Evolutionary conservation across 2,888 invertebrate genomes (phyloP), one percentile per base, ranked within the genome.

Genomic region (Ectropis crepuscularia): DNA sequence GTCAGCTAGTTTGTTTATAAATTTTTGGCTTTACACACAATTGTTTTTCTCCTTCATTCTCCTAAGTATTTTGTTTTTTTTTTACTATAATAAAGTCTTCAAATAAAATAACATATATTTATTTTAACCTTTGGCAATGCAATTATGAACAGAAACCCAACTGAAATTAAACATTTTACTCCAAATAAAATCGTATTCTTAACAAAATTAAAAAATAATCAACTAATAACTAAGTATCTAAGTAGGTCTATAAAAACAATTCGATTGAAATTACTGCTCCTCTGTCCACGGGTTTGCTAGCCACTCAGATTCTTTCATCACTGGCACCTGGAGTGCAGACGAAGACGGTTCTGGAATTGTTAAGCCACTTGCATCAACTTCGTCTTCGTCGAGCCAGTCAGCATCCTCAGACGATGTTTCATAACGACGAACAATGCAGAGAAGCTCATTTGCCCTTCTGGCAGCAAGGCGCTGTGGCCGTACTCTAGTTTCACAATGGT

Each of bases 391-490:
- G 16, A 28, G 16, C 16, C 16, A 28, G 16, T 28, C 16, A 4
- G 16, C 16, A 28, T 28, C 16, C 16, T 28, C 16, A 28, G 16
- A 28, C 16, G 16, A 28, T 28, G 16, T 28, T 28, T 28, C 16
- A 28, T 28, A 28, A 28, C 16, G 16, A 61, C 66, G 66, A 64
- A 62, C 64, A 67, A 67, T 69, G 65, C 67, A 70, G 67, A 71
- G 69, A 65, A 71, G 67, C 68, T 73, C 65, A 64, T 73, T 71
- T 68, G 69, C 70, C 70, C 69, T 67, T 69, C 69, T 69, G 68
- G 71, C 71, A 73, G 70, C 69, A 63, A 73, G 70, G 65, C 68
- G 67, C 64, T 63, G 64, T 67, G 68, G 66, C 58, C 63, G 64
- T 53, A 67, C 65, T 65, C 65, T 69, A 58, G 58, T 69, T 62